Evolutionary conservation across 2,888 invertebrate genomes (phyloP).

Genomic region (Synergus itoensis): DNA sequence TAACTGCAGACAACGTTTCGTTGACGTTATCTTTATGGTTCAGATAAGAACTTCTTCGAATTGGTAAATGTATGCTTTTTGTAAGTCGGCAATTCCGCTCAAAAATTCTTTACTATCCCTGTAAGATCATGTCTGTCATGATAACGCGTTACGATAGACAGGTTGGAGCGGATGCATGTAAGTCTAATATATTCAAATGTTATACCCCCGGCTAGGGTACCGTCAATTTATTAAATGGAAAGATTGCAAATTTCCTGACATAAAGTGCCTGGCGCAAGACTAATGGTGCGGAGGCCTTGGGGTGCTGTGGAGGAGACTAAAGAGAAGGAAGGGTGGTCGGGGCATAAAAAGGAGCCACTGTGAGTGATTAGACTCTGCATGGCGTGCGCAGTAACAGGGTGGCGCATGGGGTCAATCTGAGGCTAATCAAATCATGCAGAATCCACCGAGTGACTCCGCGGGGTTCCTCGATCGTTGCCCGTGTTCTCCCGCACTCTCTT

Average conservation of each 20-base stretch:
- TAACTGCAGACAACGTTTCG: neutral
- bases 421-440: constrained; percentile 78
- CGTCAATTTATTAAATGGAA: constrained; percentile 78
- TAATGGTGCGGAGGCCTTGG: constrained; percentile 72
- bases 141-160: constrained; percentile 62
- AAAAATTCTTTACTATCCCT: constrained; percentile 2
- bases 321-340: constrained; percentile 50
- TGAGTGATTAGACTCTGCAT: constrained; percentile 70
- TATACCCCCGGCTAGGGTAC: constrained; percentile 66
- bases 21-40: neutral
- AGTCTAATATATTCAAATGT: constrained; percentile 75
- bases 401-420: constrained; percentile 76
- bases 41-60: constrained; percentile 1
- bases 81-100: neutral
- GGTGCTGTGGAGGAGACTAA: constrained; percentile 54
- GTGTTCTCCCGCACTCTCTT: constrained; percentile 50
- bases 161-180: constrained; percentile 53
- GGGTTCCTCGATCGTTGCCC: constrained; percentile 53
- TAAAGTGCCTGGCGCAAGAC: constrained; percentile 75
- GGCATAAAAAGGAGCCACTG: constrained; percentile 66
- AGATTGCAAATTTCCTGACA: constrained; percentile 78
- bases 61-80: neutral
- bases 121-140: constrained; percentile 57
- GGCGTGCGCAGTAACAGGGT: constrained; percentile 57
- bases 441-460: constrained; percentile 60